Evolutionary conservation across 2,888 invertebrate genomes (phyloP).

Genomic region (Amblyteles armatorius): DNA sequence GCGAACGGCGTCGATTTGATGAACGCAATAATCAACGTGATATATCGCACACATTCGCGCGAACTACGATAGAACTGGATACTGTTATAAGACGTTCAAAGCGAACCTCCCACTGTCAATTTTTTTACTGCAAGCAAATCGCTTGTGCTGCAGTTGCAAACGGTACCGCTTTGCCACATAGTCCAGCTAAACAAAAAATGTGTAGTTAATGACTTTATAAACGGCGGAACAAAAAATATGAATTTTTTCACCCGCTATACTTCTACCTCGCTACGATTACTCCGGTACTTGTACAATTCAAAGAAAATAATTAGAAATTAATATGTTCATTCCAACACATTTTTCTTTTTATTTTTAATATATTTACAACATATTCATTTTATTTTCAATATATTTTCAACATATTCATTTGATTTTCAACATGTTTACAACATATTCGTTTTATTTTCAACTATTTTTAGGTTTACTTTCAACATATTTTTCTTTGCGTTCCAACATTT

Average conservation of each 20-base stretch:
- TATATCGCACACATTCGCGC: conserved; percentile 15
- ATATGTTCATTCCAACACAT: neutral
- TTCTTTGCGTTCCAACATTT: too few relatives aligned
- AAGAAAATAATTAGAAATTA: neutral
- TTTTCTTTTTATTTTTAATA: too few relatives aligned
- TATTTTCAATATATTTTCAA: too few relatives aligned
- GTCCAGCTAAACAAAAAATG: neutral
- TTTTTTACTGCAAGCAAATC: neutral
- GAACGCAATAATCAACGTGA: conserved; percentile 25
- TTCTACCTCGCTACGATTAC: neutral
- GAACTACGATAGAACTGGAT: neutral
- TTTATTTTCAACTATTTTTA: too few relatives aligned
- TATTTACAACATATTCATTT: too few relatives aligned
- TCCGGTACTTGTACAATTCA: neutral
- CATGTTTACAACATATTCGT: too few relatives aligned
- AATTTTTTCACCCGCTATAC: neutral
- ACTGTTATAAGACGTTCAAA: neutral
- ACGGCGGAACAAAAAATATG: neutral
- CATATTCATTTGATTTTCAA: too few relatives aligned
- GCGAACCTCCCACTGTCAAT: neutral
- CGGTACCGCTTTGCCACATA: neutral
- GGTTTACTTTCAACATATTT: too few relatives aligned
- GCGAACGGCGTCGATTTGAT: conserved; percentile 18
- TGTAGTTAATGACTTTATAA: neutral
- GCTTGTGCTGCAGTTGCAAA: neutral